Conservation (phyloP, 1,140 invertebrate species). For the Heterodera carotae region DNA sequence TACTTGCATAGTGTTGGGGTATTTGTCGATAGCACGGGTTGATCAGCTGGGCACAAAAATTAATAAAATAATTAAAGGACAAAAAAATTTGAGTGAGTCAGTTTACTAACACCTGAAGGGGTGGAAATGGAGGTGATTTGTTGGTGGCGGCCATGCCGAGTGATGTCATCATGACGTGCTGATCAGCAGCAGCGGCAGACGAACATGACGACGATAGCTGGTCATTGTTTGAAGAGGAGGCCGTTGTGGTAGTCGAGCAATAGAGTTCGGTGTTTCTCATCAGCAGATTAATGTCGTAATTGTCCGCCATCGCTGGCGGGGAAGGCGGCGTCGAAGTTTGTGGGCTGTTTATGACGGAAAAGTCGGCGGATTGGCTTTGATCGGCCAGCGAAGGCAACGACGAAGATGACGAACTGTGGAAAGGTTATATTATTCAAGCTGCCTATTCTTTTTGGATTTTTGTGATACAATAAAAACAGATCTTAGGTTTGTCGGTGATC, state of each 20-base stretch:
- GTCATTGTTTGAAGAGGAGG: neutral
- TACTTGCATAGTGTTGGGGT: neutral
- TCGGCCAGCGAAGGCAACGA: slow-evolving; percentile 1
- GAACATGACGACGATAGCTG: too few relatives aligned
- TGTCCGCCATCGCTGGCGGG: neutral
- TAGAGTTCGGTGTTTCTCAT: neutral
- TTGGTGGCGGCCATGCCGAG: neutral
- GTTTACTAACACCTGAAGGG: neutral
- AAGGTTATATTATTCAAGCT: too few relatives aligned
- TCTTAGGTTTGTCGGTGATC: too few relatives aligned
- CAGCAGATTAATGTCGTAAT: neutral
- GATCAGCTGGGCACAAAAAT: neutral
- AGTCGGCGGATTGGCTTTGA: neutral
- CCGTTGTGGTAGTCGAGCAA: neutral
- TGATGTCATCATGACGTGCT: neutral
- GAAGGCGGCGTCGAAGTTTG: neutral
- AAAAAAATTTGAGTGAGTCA: too few relatives aligned
- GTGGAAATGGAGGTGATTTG: neutral
- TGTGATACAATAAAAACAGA: too few relatives aligned
- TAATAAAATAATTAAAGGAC: neutral
- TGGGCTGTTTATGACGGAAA: neutral
- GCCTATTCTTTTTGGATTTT: too few relatives aligned
- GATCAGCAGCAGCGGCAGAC: neutral
- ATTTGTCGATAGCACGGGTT: neutral
- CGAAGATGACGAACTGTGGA: neutral